These are phyloP conservation scores for Ernsta delagoae DNA, from an alignment of 2,888 invertebrate species.

Conservation along the genomic window DNA sequence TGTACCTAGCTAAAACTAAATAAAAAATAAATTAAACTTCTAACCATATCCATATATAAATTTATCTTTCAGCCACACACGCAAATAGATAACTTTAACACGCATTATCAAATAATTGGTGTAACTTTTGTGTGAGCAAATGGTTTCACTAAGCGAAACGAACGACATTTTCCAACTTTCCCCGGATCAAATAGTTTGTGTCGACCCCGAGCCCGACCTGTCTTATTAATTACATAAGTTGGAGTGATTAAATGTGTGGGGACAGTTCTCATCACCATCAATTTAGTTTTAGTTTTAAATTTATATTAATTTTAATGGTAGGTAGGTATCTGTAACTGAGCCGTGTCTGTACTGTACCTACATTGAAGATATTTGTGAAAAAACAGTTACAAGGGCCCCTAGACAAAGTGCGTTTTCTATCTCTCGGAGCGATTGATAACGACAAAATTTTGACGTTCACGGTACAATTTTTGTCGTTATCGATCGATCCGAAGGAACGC, in stretches of 20 bases:
- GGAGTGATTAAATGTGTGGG: conserved; percentile 21
- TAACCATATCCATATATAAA: background rate
- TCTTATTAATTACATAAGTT: conserved; percentile 34
- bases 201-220: conserved; percentile 26
- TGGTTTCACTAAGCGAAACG: background rate
- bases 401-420: too few species aligned
- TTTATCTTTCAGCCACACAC: background rate
- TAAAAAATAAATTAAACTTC: too few species aligned
- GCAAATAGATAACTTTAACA: background rate
- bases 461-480: too few species aligned
- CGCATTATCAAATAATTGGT: background rate
- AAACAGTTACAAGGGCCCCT: too few species aligned
- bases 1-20: too few species aligned
- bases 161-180: background rate
- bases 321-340: too few species aligned
- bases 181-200: conserved; percentile 31
- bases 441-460: too few species aligned
- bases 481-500: too few species aligned
- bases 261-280: conserved; percentile 10
- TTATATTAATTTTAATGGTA: background rate
- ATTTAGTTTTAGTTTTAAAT: background rate
- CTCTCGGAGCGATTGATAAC: too few species aligned
- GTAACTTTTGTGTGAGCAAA: background rate
- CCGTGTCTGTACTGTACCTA: too few species aligned
- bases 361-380: too few species aligned